Evolutionary conservation across 2,888 invertebrate species (phyloP).

Genomic region (Erannis defoliaria): DNA sequence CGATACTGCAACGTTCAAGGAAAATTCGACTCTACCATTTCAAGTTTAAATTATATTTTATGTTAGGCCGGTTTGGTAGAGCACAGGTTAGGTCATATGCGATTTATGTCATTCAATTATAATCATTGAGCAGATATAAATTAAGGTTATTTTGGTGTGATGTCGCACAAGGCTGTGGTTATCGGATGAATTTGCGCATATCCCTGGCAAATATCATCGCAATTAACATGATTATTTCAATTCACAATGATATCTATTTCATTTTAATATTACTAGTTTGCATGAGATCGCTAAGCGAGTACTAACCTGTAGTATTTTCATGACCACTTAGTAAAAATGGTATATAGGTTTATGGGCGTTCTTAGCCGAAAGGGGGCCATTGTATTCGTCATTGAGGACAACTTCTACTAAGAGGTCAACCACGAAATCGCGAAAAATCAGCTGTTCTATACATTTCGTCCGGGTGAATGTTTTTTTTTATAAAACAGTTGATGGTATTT

Average conservation of each 20-base stretch:
- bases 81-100: conserved; percentile 16
- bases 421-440: too few relatives aligned
- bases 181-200: conserved; percentile 25
- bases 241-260: conserved; percentile 5
- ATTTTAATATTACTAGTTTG: neutral
- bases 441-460: too few relatives aligned
- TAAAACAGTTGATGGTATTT: too few relatives aligned
- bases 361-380: too few relatives aligned
- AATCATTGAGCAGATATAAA: neutral
- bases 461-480: too few relatives aligned
- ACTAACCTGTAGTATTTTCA: too few relatives aligned
- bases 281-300: too few relatives aligned
- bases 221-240: conserved; percentile 24
- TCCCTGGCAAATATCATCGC: conserved; percentile 28
- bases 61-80: neutral
- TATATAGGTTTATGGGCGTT: too few relatives aligned
- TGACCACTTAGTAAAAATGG: too few relatives aligned
- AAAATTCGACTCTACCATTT: neutral
- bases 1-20: neutral
- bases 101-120: conserved; percentile 17
- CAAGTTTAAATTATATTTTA: neutral
- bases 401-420: too few relatives aligned
- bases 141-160: conserved; percentile 8
- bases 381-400: too few relatives aligned
- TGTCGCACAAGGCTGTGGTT: conserved; percentile 24